Evolutionary conservation across 1,140 invertebrate genomes (phyloP), one percentile per base, ranked within the genome.

Genomic region (Anoplolepis gracilipes): DNA sequence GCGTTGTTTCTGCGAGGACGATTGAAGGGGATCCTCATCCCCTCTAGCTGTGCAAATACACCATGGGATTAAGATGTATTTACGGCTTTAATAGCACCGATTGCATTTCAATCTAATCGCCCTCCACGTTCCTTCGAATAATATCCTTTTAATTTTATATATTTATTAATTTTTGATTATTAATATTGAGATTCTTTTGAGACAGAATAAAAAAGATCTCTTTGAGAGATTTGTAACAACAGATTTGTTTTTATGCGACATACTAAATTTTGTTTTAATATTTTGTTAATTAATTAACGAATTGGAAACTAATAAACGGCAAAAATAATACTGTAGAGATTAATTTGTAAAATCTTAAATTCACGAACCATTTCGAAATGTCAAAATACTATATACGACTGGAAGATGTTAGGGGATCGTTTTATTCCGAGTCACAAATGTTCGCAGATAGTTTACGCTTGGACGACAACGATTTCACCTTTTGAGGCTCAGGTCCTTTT

Each of bases 1-100:
- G 88, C 88, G 81, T 88, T 85, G 87, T 85, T 79, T 77, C 88
- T 85, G 70, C 88, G 88, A 92, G 91, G 49, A 65, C n/a, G 59
- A 49, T 22, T 8, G 36, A 33, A 33, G 67, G 53, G 87, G 88
- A 76, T 85, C 85, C 36, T 53, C n/a, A n/a, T n/a, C n/a, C n/a
- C 65, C 61, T 22, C 33, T 57, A 75, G 46, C 57, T 89, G 62
- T 84, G 88, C 81, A 92, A 92, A 93, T 88, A 92, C 84, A 77
- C 64, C 59, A 42, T 88, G 3, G 55, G 67, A 82, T 82, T 46
- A 42, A 61, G 53, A 4, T 59, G 33, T 33, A 69, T 79, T 69
- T 64, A 79, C 75, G 39, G 16, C 36, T 42, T 8, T 42, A 22
- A 22, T 42, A 42, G 36, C 22, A 28, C 46, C 7, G 42, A 78